A percentile compares a stretch with the other conserved stretches of the same genome.
These are phyloP conservation scores for Spheniscus mendiculus DNA, from an alignment of 2,113 vertebrate species.

Conservation along the genomic window DNA sequence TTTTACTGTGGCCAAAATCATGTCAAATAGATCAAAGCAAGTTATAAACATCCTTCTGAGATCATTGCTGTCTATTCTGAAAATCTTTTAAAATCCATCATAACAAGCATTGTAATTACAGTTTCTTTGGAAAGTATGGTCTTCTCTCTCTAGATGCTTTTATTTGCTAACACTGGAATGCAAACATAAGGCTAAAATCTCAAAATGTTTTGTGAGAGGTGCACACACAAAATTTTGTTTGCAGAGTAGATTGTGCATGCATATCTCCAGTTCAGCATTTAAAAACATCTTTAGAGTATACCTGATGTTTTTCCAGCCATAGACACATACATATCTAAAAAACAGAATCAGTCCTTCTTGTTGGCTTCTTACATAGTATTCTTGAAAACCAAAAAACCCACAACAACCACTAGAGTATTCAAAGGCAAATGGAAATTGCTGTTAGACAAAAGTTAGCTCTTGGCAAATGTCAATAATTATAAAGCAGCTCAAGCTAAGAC, in stretches of 20 bases:
- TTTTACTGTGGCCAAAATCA: background rate
- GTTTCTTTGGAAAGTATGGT: background rate
- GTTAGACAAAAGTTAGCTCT: background rate
- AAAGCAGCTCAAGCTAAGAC: background rate
- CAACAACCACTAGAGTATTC: background rate
- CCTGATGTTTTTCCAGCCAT: background rate
- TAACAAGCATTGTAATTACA: background rate
- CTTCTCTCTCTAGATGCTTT: background rate
- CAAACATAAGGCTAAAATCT: background rate
- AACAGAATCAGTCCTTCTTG: background rate
- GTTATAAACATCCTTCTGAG: background rate
- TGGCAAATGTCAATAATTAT: background rate
- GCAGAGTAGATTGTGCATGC: background rate
- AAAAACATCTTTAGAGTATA: background rate
- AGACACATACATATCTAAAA: background rate
- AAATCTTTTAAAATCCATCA: background rate
- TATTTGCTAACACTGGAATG: background rate
- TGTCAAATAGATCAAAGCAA: background rate
- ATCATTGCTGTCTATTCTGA: background rate
- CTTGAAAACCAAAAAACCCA: background rate
- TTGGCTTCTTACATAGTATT: background rate
- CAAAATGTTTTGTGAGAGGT: background rate
- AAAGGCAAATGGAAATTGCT: background rate
- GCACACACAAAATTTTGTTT: background rate
- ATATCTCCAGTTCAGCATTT: background rate